Evolutionary conservation across 2,888 invertebrate species (phyloP).

Genomic region (Cyclophora punctaria): DNA sequence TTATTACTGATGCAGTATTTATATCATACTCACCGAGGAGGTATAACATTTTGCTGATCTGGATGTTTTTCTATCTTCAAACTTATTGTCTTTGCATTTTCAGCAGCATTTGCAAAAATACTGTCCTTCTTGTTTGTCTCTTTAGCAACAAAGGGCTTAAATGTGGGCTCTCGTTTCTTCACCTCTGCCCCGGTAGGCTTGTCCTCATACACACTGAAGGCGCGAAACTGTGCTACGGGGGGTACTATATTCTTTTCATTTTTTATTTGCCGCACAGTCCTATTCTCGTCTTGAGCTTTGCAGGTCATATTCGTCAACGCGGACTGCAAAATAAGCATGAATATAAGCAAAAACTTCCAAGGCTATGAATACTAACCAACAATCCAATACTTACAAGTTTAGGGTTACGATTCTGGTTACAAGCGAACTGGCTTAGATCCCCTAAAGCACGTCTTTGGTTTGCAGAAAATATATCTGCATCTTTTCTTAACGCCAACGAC

Average conservation of each 20-base stretch:
- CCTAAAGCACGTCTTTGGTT: conserved; percentile 79
- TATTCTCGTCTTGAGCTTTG: conserved; percentile 67
- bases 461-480: conserved; percentile 61
- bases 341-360: conserved; percentile 2
- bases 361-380: conserved; percentile 3
- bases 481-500: conserved; percentile 68
- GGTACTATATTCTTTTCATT: conserved; percentile 69
- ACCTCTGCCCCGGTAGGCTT: conserved; percentile 59
- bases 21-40: conserved; percentile 34
- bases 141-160: conserved; percentile 61
- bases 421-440: conserved; percentile 75
- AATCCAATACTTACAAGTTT: conserved; percentile 67
- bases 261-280: conserved; percentile 61
- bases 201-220: conserved; percentile 85
- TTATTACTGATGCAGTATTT: conserved; percentile 6
- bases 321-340: conserved; percentile 34
- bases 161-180: conserved; percentile 58
- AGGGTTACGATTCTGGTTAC: conserved; percentile 65
- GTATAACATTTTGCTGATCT: conserved; percentile 46
- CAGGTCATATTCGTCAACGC: conserved; percentile 62
- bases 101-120: conserved; percentile 47
- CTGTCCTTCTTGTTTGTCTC: conserved; percentile 52
- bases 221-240: conserved; percentile 83
- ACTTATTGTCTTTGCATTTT: conserved; percentile 52
- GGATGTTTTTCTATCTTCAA: conserved; percentile 49